Evolutionary conservation across 2,113 vertebrate species (phyloP).

Genomic region (Grammomys dolichurus): DNA sequence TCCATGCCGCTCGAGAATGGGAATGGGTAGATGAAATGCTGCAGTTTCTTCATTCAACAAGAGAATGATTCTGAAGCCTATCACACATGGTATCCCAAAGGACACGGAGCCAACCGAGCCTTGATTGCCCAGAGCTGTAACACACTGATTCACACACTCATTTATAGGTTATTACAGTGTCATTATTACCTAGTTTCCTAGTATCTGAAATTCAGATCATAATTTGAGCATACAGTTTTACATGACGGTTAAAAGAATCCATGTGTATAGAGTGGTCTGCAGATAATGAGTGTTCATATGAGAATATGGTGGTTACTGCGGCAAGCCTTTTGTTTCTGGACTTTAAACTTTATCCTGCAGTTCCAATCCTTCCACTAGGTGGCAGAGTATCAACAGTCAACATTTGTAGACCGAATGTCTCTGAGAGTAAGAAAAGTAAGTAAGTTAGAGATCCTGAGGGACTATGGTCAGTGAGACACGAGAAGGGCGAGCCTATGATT

Average conservation of each 20-base stretch:
- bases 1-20: background rate
- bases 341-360: slow-evolving; percentile 39
- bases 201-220: slow-evolving; percentile 37
- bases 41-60: background rate
- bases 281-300: background rate
- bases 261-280: background rate
- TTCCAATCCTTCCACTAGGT: slow-evolving; percentile 78
- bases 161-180: slow-evolving; percentile 20
- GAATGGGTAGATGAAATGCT: background rate
- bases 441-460: slow-evolving; percentile 78
- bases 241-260: slow-evolving; percentile 10
- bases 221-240: background rate
- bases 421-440: slow-evolving; percentile 65
- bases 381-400: slow-evolving; percentile 81
- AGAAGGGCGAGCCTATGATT: slow-evolving; percentile 80
- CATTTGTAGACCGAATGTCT: slow-evolving; percentile 17
- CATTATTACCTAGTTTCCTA: slow-evolving; percentile 12
- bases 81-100: background rate
- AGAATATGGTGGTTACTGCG: background rate
- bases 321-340: slow-evolving; percentile 16
- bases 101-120: background rate
- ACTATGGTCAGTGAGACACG: slow-evolving; percentile 72
- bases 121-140: slow-evolving; percentile 42
- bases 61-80: background rate
- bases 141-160: background rate